These are phyloP conservation scores for Drosophila hamatofila DNA, from an alignment of 2,888 invertebrate genomes.

Conservation along the genomic window DNA sequence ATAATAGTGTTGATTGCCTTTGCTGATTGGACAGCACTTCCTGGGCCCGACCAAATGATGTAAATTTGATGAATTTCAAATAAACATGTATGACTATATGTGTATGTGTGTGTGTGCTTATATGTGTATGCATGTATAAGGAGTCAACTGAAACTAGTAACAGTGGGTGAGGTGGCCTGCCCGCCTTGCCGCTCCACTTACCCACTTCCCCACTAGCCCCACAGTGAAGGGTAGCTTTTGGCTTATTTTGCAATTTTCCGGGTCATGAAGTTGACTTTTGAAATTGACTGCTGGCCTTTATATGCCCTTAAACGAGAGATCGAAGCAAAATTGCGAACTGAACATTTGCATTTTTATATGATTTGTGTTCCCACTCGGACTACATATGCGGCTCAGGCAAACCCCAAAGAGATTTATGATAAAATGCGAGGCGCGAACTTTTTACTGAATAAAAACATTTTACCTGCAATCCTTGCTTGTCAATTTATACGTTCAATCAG, in stretches of 20 bases:
- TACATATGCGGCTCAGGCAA: conserved; percentile 19
- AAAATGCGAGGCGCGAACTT: conserved; percentile 44
- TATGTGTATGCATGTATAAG: conserved; percentile 46
- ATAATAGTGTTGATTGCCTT: conserved; percentile 74
- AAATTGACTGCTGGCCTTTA: conserved; percentile 49
- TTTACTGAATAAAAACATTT: neutral
- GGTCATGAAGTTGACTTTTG: conserved; percentile 58
- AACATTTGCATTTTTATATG: conserved; percentile 62
- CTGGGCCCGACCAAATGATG: conserved; percentile 49
- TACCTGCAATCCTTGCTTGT: conserved; percentile 1
- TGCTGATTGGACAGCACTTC: conserved; percentile 60
- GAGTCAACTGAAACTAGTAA: conserved; percentile 38
- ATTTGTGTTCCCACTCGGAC: conserved; percentile 37
- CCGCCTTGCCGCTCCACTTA: neutral
- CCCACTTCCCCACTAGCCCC: neutral
- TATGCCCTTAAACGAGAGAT: conserved; percentile 47
- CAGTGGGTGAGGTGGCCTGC: conserved; percentile 33
- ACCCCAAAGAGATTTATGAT: conserved; percentile 59
- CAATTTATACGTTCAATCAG: neutral
- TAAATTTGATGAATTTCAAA: conserved; percentile 70
- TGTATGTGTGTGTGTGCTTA: conserved; percentile 12
- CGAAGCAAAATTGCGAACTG: conserved; percentile 42
- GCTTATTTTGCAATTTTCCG: conserved; percentile 63
- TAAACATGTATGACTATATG: conserved; percentile 37
- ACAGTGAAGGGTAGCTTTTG: conserved; percentile 19